These are phyloP conservation scores for Poecile montanus DNA, from an alignment of 2,797 vertebrate genomes.

Conservation along the genomic window DNA sequence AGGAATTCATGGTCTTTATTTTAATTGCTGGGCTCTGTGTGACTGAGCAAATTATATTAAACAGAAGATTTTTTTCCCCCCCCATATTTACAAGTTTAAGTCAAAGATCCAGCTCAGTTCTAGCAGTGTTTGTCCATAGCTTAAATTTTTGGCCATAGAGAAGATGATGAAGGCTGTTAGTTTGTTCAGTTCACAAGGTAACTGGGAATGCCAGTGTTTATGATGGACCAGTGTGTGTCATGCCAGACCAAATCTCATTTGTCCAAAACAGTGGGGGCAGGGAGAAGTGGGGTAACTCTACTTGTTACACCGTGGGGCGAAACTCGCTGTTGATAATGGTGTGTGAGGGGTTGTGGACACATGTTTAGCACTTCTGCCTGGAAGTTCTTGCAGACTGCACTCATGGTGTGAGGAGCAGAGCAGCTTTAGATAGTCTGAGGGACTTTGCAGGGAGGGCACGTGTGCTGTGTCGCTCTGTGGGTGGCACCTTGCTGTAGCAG, in stretches of 20 bases:
- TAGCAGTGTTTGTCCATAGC: neutral
- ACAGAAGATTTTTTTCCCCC: neutral
- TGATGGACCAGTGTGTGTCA: accelerated
- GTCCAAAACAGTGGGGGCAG: neutral
- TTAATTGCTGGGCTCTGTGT: neutral
- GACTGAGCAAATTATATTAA: neutral
- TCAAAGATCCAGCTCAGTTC: neutral
- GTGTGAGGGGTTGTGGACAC: neutral
- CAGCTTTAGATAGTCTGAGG: neutral
- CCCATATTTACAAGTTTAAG: neutral
- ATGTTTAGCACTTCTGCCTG: neutral
- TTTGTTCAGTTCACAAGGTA: neutral
- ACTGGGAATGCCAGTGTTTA: neutral
- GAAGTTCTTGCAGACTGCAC: neutral
- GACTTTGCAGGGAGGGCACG: accelerated
- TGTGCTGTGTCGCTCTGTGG: too few relatives aligned
- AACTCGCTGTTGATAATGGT: neutral
- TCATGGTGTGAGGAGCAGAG: neutral
- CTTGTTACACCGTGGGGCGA: neutral
- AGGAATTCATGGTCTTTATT: neutral
- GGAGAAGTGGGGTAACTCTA: neutral
- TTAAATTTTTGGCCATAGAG: neutral
- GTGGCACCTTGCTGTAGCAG: neutral
- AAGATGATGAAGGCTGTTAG: neutral
- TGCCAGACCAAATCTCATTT: neutral